Base-by-base conservation (phyloP, 2,888 invertebrate genomes). In the Habrosyne pyritoides region DNA sequence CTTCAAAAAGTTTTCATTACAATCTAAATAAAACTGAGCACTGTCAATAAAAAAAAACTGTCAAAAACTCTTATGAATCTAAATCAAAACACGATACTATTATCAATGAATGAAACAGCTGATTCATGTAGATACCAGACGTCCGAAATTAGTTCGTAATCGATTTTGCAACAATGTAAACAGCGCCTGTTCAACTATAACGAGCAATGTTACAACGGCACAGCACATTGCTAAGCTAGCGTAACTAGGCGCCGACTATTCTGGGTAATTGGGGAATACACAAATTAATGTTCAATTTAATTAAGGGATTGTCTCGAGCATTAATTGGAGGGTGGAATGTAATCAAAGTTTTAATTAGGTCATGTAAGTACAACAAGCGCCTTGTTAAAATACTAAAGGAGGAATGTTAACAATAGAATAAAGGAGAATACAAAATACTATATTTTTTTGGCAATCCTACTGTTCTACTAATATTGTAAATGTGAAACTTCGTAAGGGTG, bases 141-240 rank as follows among this genome's bases (percentile, higher is more conserved):
- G 8, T 18, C 18, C 18, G 8, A 42, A 14, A 42, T 42, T 42
- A 18, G 18, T 42, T 42, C 18, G 42, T 8, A 42, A 18, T 36
- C 14, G 14, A 36, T 42, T 18, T 18, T 42, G 6, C 2, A 18
- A 7, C 24, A 24, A 24, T 7, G 24, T 7, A 24, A 7, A 24
- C 24, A 24, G 60, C 55, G 59, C 59, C 58, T 60, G 54, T 48
- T 28, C 57, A 63, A 69, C 61, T 56, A 60, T 54, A 59, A 46
- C 46, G 10, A 10, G 55, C 59, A 61, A 62, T 53, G 55, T 60
- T 47, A 62, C 51, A 46, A 47, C 48, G 46, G n/a, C n/a, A n/a
- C 21, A 42, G 21, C 52, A 60, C 63, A 67, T 63, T 65, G 57
- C 57, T 53, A 49, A 8, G 36, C 12, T 24, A 5, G 14, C 8